Evolutionary conservation across 2,888 invertebrate genomes (phyloP), one percentile per base, ranked within the genome.

Genomic region (Antheraea yamamai): DNA sequence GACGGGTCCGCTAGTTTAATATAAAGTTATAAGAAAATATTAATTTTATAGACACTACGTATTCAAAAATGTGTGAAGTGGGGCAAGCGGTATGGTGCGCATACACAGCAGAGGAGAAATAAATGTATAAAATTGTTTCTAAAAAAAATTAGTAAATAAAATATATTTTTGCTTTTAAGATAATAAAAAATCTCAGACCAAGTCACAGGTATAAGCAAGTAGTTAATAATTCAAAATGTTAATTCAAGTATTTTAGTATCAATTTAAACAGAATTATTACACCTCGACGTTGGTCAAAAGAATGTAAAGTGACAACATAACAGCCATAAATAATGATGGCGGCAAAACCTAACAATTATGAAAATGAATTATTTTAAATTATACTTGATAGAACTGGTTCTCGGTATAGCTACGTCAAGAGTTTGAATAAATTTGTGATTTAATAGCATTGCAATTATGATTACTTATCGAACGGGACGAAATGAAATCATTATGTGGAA

Each of bases 291-390:
- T 55, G 52, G 10, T 47, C 47, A 47, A 55, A 55, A 55, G 18
- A 55, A 55, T 18, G 52, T 6, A 55, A 55, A 55, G 52, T 18
- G 18, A 16, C 52, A 55, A 55, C 18, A 55, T 55, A 20, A 18
- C 20, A 64, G 4, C 64, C 8, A 64, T 64, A 64, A 64, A 64
- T 64, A 64, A 23, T 23, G 64, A n/a, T 64, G 18, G 64, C 12
- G 64, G 64, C 26, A 64, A 64, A 12, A 26, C n/a, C 64, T 64
- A 64, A 64, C 26, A 64, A n/a, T 64, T 64, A 64, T 64, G 26
- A 3, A 64, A 64, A 64, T 64, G 64, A 64, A 64, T 64, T 64
- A 64, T n/a, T 64, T n/a, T 64, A 55, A 16, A 55, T 55, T 55
- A 55, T 14, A 55, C 52, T 55, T 18, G 18, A 18, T 20, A 55